Conservation (phyloP, 1,140 invertebrate genomes). For the Yoshiicerus persimilis region DNA sequence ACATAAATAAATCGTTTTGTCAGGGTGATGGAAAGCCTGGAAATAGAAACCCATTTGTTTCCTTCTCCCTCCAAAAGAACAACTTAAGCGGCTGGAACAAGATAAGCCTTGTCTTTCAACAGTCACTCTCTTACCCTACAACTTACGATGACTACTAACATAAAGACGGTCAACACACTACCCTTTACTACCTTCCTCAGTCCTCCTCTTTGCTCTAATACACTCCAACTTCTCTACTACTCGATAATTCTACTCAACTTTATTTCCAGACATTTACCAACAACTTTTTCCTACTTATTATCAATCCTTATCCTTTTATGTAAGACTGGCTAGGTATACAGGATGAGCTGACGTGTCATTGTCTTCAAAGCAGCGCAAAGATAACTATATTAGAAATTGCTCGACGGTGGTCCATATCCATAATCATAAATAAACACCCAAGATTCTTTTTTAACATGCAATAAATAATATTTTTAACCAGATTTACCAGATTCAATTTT, state of each 20-base stretch:
- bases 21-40: conserved; percentile 27
- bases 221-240: background rate
- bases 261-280: background rate
- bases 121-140: conserved; percentile 23
- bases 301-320: no score
- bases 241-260: background rate
- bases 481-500: no score
- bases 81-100: conserved; percentile 27
- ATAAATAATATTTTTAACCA: no score
- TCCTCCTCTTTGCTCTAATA: no score
- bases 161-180: background rate
- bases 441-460: no score
- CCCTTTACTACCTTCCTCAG: background rate
- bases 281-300: background rate
- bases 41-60: conserved; percentile 34
- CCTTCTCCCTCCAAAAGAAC: conserved; percentile 15
- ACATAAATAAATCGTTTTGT: conserved; percentile 35
- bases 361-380: no score
- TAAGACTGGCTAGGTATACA: no score
- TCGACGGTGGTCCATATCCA: no score
- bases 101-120: conserved; percentile 32
- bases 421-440: no score
- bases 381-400: no score
- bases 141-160: background rate
- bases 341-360: no score